Evolutionary conservation across 2,888 invertebrate species (phyloP).

Genomic region (Macrosoma leucophasiata): DNA sequence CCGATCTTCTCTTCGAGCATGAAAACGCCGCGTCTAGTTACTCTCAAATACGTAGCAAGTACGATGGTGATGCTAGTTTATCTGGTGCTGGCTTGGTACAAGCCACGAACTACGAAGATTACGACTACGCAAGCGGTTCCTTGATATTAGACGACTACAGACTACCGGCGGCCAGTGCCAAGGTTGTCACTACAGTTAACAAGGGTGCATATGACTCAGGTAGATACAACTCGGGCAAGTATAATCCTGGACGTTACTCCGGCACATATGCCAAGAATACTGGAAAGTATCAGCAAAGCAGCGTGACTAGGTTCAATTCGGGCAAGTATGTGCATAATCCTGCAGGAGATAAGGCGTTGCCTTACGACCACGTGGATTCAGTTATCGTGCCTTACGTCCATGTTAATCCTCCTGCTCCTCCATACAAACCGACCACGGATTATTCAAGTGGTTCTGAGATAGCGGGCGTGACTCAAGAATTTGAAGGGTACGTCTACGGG

Average conservation of each 20-base stretch:
- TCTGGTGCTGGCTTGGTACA: constrained; percentile 48
- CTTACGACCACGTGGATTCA: constrained; percentile 56
- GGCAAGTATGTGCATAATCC: constrained; percentile 69
- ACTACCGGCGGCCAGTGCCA: constrained; percentile 18
- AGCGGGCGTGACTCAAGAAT: constrained; percentile 16
- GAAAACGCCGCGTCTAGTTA: constrained; percentile 13
- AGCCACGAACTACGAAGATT: constrained; percentile 44
- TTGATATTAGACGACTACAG: constrained; percentile 63
- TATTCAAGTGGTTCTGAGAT: constrained; percentile 38
- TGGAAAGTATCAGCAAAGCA: constrained; percentile 25
- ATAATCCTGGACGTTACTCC: constrained; percentile 12
- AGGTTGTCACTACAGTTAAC: constrained; percentile 7
- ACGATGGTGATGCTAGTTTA: constrained; percentile 27
- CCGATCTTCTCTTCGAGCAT: constrained; percentile 25
- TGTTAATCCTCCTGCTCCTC: constrained; percentile 37
- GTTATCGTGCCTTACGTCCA: constrained; percentile 55
- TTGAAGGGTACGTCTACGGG: constrained; percentile 23
- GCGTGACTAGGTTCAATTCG: constrained; percentile 37
- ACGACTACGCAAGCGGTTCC: constrained; percentile 56
- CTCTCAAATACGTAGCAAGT: constrained; percentile 26
- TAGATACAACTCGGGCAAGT: constrained; percentile 6
- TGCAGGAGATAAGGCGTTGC: constrained; percentile 59
- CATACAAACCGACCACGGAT: constrained; percentile 40
- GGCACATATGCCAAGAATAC: constrained; percentile 9
- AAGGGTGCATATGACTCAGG: constrained; percentile 7